Percentiles rank a stretch among this genome's conserved stretches.
Conservation (phyloP, 2,797 vertebrate species). For the Betta splendens region DNA sequence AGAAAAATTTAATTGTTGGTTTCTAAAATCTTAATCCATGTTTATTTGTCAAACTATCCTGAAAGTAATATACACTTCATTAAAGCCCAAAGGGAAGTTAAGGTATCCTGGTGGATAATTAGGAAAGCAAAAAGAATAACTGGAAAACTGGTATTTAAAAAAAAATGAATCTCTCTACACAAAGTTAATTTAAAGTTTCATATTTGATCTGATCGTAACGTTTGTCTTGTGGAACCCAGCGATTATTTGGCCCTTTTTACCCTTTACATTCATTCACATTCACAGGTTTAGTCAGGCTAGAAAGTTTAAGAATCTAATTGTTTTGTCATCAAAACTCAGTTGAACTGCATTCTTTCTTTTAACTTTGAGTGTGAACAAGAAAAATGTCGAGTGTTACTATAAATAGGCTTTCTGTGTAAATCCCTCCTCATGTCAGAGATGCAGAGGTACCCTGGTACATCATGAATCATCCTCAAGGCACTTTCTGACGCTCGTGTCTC, state of each 20-base stretch:
- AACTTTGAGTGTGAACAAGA: background rate
- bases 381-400: background rate
- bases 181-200: too few species aligned
- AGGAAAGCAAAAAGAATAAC: too few species aligned
- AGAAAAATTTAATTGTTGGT: too few species aligned
- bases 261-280: background rate
- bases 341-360: background rate
- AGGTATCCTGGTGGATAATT: too few species aligned
- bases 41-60: too few species aligned
- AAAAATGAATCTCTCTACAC: too few species aligned
- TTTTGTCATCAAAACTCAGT: background rate
- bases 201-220: too few species aligned
- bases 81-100: too few species aligned
- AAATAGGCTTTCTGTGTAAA: background rate
- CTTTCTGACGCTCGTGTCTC: constrained; percentile 6
- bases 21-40: too few species aligned
- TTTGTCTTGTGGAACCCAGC: background rate
- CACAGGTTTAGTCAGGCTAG: background rate
- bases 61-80: too few species aligned
- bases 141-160: too few species aligned
- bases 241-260: background rate
- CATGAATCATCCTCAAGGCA: constrained; percentile 26
- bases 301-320: background rate
- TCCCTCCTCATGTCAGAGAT: constrained; percentile 1
- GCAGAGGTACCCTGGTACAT: background rate